Percentiles rank a stretch among this genome's conserved stretches.
Evolutionary conservation across 2,797 vertebrate genomes (phyloP).

Genomic region (Sebastes trivittatus): DNA sequence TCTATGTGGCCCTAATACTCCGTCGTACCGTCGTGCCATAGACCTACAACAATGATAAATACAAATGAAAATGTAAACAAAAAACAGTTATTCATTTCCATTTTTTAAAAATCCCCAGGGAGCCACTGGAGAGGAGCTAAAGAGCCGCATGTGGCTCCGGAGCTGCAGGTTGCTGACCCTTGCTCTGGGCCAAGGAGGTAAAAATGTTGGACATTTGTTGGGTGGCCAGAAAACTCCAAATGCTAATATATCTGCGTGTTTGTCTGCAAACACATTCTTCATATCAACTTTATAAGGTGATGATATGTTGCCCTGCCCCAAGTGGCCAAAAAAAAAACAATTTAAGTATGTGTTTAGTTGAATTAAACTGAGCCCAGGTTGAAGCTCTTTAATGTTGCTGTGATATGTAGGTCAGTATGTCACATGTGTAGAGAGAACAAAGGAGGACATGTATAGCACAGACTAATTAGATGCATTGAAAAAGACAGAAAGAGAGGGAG

Average conservation of each 20-base stretch:
- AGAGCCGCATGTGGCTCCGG: too few relatives aligned
- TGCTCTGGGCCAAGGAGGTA: too few relatives aligned
- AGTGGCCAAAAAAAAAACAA: not conserved
- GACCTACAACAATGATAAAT: too few relatives aligned
- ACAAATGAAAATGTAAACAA: too few relatives aligned
- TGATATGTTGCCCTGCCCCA: not conserved
- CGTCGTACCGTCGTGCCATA: too few relatives aligned
- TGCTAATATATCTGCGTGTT: not conserved
- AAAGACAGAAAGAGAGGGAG: constrained; percentile 18
- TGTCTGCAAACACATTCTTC: not conserved
- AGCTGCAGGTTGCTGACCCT: too few relatives aligned
- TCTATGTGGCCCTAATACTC: too few relatives aligned
- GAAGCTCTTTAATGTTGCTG: not conserved
- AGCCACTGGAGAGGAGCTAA: too few relatives aligned
- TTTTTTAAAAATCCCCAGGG: too few relatives aligned
- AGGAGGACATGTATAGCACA: not conserved
- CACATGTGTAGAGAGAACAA: not conserved
- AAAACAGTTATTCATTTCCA: too few relatives aligned
- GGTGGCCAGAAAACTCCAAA: not conserved
- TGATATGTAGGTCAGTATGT: not conserved
- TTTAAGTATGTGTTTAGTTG: not conserved
- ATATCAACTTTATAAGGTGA: not conserved
- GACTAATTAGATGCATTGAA: not conserved
- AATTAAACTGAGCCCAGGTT: not conserved
- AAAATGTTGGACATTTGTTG: not conserved